Evolutionary conservation across 2,797 vertebrate species (phyloP), one percentile per base, ranked within the genome.

Genomic region (Lutjanus argentimaculatus): DNA sequence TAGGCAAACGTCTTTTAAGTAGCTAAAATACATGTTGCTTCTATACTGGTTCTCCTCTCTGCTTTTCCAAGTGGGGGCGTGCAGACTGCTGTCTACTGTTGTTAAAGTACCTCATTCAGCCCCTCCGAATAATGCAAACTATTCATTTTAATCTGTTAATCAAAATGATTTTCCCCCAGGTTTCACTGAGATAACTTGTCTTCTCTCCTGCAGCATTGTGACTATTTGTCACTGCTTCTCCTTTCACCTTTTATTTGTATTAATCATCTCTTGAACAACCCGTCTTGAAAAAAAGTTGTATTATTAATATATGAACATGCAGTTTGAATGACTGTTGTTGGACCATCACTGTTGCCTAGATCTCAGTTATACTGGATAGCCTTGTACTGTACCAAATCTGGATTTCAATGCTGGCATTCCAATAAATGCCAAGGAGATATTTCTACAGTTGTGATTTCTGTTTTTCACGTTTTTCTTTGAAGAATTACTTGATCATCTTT

Each of bases 391-490:
- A 96, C 93, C 93, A 94, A 95, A 96, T 95, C 94, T 95, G 93
- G 95, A 96, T 95, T 95, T 96, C 79, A 95, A 94, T 95, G 94
- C 94, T 91, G 95, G 95, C 95, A 96, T 97, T 96, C 94, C 94
- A 98, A 97, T 97, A 97, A 98, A 97, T 96, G 94, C 95, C 96
- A 92, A 94, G 80, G 84, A 95, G 92, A 95, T 94, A 92, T 97
- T 97, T 97, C 95, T 96, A 95, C 95, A 90, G 3, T 22, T 71
- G 82, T 84, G 79, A 16, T 67, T 68, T 80, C 16, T 61, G 22
- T 83, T 69, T 67, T 49, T 52, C 0, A 7, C 48, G 11, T 51
- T 48, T 48, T n/a, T 8, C 22, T 21, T 19, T 13, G 1, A 17
- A 17, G 17, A 59, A 11, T 16, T 3, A 1, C 14, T 15, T 42